phyloP scores from a whole-genome alignment of 2,797 vertebrate species.

The Orestias chungarensis region DNA sequence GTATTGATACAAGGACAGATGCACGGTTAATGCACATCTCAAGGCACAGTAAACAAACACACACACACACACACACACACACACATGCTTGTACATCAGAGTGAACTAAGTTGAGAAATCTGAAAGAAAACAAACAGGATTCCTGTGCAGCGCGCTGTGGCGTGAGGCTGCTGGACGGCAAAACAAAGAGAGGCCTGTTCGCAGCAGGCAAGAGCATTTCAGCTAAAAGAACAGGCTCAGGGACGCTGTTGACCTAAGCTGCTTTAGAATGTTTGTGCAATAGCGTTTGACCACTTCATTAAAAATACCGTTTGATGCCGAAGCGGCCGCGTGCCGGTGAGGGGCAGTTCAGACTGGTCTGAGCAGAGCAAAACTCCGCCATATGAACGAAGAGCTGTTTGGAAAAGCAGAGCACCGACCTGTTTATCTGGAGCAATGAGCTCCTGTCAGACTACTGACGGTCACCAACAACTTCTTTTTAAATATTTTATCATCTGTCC shows the following conservation, averaged over 20 bases:
- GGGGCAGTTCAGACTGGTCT: constrained; percentile 78
- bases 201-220: constrained; percentile 67
- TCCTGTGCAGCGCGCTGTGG: constrained; percentile 73
- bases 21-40: constrained; percentile 62
- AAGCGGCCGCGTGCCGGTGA: constrained; percentile 56
- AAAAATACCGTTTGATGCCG: constrained; percentile 81
- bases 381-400: constrained; percentile 54
- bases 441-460: constrained; percentile 37
- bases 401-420: constrained; percentile 39
- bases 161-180: constrained; percentile 66
- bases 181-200: constrained; percentile 78
- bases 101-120: constrained; percentile 74
- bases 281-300: constrained; percentile 80
- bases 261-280: constrained; percentile 83
- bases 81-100: constrained; percentile 54
- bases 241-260: constrained; percentile 81
- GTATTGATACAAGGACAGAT: constrained; percentile 55
- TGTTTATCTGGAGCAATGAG: constrained; percentile 35
- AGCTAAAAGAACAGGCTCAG: constrained; percentile 76
- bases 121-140: constrained; percentile 81
- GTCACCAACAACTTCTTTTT: constrained; percentile 18
- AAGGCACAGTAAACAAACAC: constrained; percentile 36
- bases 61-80: constrained; percentile 41
- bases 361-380: constrained; percentile 56
- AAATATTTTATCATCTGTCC: constrained; percentile 34